phyloP scores from a whole-genome alignment of 2,888 invertebrate species.

The Cepaea hortensis region DNA sequence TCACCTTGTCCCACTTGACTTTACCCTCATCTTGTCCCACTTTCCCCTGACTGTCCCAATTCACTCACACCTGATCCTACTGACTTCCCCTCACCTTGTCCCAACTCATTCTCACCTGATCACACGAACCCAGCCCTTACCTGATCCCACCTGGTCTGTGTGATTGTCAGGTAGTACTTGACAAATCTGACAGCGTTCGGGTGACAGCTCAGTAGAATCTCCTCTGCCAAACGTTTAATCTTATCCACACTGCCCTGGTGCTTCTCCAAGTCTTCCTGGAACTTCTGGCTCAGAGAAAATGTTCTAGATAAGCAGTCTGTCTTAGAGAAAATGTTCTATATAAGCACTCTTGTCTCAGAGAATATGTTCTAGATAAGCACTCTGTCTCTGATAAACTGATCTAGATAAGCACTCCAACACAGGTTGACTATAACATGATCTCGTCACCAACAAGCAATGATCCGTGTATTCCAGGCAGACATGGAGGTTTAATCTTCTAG shows the following conservation, averaged over 20 bases:
- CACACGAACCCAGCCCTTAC: conserved; percentile 52
- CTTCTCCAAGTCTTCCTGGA: conserved; percentile 72
- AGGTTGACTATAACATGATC: too few species aligned
- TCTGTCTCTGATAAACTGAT: not conserved
- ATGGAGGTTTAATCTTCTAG: too few species aligned
- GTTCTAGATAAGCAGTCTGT: too few species aligned
- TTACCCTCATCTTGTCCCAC: too few species aligned
- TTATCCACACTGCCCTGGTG: conserved; percentile 74
- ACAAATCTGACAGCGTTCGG: conserved; percentile 75
- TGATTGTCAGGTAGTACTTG: conserved; percentile 76
- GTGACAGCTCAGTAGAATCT: conserved; percentile 74
- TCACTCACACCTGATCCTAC: not conserved
- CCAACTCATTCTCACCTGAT: too few species aligned
- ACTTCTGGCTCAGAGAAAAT: conserved; percentile 63
- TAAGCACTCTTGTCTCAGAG: not conserved
- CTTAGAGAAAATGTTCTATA: too few species aligned
- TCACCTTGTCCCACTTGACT: too few species aligned
- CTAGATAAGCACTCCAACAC: too few species aligned
- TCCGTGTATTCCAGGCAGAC: too few species aligned
- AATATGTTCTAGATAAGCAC: not conserved
- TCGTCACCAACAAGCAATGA: too few species aligned
- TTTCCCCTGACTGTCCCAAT: not conserved
- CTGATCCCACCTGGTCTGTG: conserved; percentile 76
- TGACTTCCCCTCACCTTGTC: not conserved
- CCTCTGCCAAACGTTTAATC: conserved; percentile 72